These are phyloP conservation scores for Chloroceryle amazona DNA, from an alignment of 2,797 vertebrate genomes.

Conservation along the genomic window DNA sequence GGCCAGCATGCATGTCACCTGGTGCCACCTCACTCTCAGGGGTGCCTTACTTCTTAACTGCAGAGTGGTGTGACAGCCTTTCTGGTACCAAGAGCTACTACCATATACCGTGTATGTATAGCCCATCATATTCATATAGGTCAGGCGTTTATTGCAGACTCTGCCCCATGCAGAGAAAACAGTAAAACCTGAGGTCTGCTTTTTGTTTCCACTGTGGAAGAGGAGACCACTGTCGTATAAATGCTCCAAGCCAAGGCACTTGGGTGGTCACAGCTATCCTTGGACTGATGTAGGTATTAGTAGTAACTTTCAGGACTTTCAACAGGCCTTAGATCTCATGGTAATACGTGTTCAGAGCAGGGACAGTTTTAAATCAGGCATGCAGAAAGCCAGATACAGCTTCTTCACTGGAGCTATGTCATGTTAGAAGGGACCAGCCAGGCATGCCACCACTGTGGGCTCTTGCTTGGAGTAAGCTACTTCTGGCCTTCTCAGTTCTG, in stretches of 20 bases:
- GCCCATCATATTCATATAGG: rapidly evolving
- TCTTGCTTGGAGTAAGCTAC: not conserved
- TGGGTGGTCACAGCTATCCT: not conserved
- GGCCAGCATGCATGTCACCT: not conserved
- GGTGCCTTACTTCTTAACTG: not conserved
- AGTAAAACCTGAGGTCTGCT: not conserved
- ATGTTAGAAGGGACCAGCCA: not conserved
- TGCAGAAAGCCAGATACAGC: not conserved
- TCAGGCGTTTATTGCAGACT: not conserved
- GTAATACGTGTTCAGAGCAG: not conserved
- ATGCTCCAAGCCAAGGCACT: not conserved
- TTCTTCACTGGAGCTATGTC: not conserved
- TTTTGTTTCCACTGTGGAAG: not conserved
- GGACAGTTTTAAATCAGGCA: not conserved
- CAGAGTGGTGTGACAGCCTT: not conserved
- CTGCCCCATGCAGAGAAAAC: not conserved
- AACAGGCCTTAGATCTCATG: not conserved
- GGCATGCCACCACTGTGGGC: not conserved
- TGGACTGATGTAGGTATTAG: not conserved
- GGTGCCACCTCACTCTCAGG: not conserved
- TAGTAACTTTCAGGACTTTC: not conserved
- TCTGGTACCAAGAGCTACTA: not conserved
- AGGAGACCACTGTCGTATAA: not conserved
- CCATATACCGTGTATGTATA: rapidly evolving
- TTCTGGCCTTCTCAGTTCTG: not conserved